Base-by-base conservation (phyloP, 1,140 invertebrate species). In the Nasonia giraulti region DNA sequence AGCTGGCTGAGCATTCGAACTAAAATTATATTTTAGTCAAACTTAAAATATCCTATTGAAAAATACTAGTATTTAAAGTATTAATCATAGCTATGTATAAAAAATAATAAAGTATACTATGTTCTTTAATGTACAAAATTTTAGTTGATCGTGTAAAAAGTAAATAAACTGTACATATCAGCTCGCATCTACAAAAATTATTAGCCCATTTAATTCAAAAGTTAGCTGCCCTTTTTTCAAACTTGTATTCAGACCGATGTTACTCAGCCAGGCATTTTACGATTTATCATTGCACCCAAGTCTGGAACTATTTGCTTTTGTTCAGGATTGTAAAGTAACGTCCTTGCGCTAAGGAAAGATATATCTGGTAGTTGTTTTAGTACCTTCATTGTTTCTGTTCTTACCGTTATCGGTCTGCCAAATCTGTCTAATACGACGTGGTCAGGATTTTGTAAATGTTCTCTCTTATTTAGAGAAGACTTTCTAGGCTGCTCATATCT, bases 201-300 rank as follows among this genome's bases (percentile, higher is more conserved):
- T 75, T 20, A 37, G 20, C 14, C 6, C 6, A 20, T n/a, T 62
- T n/a, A 62, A 62, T 62, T 8, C 14, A 55, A 55, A 47, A 23
- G 55, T 20, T 55, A 71, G 12, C 68, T 62, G 37, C 20, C 7
- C 31, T 77, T 85, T 87, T 90, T 91, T 91, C 88, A 91, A 91
- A 90, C 88, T 86, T 85, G 88, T 85, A 90, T 92, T 93, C 92
- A 93, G 92, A 93, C 92, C 91, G 91, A 92, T 86, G 91, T 93
- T 91, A 93, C 92, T 93, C 92, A 93, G 88, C 92, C 92, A 37
- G 92, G 92, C 92, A 93, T 93, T 79, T 93, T 93, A 69, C 92
- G 89, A 91, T 92, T 93, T 84, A 93, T 93, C 91, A 92, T 90
- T 79, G 92, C 91, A 86, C 92, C 92, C n/a, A 93, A 86, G 85